phyloP scores from a whole-genome alignment of 2,797 vertebrate genomes.

The Chlorospingus flavigularis region DNA sequence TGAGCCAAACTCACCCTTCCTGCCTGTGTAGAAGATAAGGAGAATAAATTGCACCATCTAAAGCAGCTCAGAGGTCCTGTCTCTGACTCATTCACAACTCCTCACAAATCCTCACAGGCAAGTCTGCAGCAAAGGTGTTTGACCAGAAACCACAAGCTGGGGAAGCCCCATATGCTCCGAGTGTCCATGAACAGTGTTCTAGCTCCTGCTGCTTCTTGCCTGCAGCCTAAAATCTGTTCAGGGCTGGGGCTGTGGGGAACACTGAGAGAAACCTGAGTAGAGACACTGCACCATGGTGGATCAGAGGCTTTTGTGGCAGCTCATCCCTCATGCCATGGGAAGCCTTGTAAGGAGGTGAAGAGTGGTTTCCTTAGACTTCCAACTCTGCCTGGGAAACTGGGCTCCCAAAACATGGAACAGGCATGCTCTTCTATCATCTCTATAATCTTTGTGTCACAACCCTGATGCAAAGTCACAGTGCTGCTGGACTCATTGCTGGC shows the following conservation, averaged over 20 bases:
- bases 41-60: not conserved
- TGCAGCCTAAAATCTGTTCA: not conserved
- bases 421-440: not conserved
- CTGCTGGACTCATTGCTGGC: not conserved
- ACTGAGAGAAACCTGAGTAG: not conserved
- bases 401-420: not conserved
- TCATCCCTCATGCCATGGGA: not conserved
- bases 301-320: not conserved
- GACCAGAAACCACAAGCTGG: not conserved
- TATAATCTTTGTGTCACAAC: accelerated
- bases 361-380: not conserved
- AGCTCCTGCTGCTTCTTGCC: not conserved
- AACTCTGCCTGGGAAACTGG: not conserved
- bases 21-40: not conserved
- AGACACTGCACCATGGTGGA: not conserved
- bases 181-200: not conserved
- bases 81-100: not conserved
- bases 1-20: not conserved
- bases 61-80: not conserved
- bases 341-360: not conserved
- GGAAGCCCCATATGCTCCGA: not conserved
- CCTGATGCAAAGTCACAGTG: not conserved
- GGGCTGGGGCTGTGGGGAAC: not conserved
- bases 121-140: not conserved
- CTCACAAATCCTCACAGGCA: not conserved